These are phyloP conservation scores for Nasua narica DNA, from an alignment of 2,797 vertebrate species.

Conservation along the genomic window DNA sequence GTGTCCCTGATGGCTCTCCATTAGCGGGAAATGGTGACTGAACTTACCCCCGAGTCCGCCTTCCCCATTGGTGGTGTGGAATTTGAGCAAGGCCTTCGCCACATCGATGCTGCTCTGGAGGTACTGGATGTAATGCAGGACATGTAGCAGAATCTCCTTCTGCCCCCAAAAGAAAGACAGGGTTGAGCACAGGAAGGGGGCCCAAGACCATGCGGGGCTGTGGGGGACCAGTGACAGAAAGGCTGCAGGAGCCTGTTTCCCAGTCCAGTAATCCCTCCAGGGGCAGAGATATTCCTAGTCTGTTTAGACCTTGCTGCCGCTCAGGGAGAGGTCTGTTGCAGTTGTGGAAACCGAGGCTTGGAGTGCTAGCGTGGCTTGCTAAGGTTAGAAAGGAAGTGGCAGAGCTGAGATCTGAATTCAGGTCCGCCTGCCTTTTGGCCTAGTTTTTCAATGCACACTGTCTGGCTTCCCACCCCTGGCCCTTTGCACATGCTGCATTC, in stretches of 20 bases:
- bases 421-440: background rate
- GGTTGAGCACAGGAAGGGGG: background rate
- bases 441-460: background rate
- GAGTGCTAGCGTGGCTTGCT: background rate
- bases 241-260: background rate
- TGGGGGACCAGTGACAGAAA: background rate
- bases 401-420: background rate
- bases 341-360: background rate
- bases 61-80: background rate
- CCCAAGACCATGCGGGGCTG: fast-evolving
- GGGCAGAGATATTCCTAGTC: background rate
- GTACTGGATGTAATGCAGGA: slow-evolving; percentile 78
- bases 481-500: background rate
- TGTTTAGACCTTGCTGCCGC: background rate
- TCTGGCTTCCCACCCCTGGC: background rate
- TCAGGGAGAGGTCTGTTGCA: background rate
- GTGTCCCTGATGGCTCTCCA: background rate
- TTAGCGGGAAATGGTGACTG: background rate
- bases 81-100: slow-evolving; percentile 56
- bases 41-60: background rate
- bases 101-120: slow-evolving; percentile 71
- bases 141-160: slow-evolving; percentile 78
- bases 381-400: background rate
- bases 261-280: background rate
- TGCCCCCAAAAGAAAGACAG: slow-evolving; percentile 53